phyloP scores from a whole-genome alignment of 2,797 vertebrate species.

The Alcedo quadribrachys region DNA sequence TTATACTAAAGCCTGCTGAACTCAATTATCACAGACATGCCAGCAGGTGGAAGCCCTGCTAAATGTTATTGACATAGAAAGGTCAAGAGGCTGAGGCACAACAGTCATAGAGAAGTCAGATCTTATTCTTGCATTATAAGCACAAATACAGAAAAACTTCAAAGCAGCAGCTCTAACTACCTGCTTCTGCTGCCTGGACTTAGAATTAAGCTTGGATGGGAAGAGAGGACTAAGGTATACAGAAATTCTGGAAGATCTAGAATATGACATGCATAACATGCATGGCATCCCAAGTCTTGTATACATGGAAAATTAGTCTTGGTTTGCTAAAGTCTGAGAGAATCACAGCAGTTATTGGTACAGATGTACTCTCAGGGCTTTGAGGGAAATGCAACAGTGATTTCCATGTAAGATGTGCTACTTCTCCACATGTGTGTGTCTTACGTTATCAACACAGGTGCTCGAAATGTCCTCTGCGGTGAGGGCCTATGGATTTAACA shows the following conservation, averaged over 20 bases:
- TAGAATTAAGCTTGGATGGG: neutral
- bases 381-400: neutral
- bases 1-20: neutral
- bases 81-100: neutral
- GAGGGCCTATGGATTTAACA: neutral
- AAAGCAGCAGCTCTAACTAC: neutral
- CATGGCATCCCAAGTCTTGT: neutral
- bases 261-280: neutral
- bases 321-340: neutral
- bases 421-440: neutral
- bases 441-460: rapidly evolving
- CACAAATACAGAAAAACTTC: neutral
- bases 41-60: neutral
- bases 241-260: neutral
- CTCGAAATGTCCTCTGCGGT: neutral
- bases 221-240: neutral
- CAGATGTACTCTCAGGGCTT: neutral
- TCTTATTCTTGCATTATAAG: neutral
- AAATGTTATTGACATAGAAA: neutral
- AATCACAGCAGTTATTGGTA: neutral
- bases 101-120: neutral
- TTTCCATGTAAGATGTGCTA: neutral
- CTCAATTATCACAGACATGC: neutral
- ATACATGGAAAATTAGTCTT: rapidly evolving
- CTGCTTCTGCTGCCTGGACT: neutral